phyloP scores from a whole-genome alignment of 2,113 vertebrate species.

The Scomber colias region DNA sequence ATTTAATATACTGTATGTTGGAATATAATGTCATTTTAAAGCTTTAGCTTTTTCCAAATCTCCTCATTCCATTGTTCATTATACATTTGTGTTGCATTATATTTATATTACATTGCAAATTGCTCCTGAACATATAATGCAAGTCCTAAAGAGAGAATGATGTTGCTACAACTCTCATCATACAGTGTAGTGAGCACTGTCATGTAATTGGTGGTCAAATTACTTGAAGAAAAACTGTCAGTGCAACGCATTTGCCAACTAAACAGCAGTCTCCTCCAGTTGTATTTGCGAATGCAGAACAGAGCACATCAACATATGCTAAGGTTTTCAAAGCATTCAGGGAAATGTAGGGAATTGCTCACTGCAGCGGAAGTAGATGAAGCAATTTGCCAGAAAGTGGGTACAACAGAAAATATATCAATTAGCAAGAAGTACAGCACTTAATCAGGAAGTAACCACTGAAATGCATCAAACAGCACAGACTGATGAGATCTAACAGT shows the following conservation, averaged over 20 bases:
- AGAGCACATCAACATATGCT: neutral
- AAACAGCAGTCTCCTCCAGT: neutral
- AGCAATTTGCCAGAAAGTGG: neutral
- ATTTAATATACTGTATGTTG: neutral
- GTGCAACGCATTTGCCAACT: neutral
- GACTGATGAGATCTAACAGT: slow-evolving; percentile 50
- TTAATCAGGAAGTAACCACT: neutral
- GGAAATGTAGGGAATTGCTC: neutral
- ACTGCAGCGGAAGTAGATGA: neutral
- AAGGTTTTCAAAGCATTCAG: slow-evolving; percentile 17
- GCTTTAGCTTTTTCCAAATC: neutral
- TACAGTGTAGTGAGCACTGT: too few species aligned
- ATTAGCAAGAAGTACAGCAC: slow-evolving; percentile 8
- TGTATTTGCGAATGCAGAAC: neutral
- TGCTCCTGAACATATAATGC: too few species aligned
- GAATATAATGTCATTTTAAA: neutral
- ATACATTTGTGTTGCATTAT: too few species aligned
- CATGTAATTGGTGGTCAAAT: too few species aligned
- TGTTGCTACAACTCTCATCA: too few species aligned
- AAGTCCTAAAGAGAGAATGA: too few species aligned
- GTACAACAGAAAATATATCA: neutral
- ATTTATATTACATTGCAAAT: too few species aligned
- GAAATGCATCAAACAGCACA: slow-evolving; percentile 14
- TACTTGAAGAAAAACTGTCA: too few species aligned
- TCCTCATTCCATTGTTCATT: neutral